Percentiles rank a stretch among this genome's conserved stretches.
Conservation (phyloP, 2,888 invertebrate genomes). For the Poecilobothrus nobilitatus region DNA sequence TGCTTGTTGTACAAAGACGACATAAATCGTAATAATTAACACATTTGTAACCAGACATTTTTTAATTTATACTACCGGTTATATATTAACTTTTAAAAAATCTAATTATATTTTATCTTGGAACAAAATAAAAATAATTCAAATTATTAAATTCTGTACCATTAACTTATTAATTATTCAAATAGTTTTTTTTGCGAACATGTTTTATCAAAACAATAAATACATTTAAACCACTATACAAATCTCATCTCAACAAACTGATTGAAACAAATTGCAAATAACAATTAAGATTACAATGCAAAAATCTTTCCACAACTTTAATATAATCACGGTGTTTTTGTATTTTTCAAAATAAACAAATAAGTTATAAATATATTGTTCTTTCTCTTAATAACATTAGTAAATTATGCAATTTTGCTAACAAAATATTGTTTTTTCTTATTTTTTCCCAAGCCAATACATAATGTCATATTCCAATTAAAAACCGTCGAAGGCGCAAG, state of each 20-base stretch:
- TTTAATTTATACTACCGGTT: constrained; percentile 7
- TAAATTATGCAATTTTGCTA: neutral
- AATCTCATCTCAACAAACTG: neutral
- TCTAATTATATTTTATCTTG: too few relatives aligned
- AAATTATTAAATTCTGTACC: too few relatives aligned
- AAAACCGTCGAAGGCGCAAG: neutral
- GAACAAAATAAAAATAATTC: too few relatives aligned
- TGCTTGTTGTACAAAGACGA: constrained; percentile 58
- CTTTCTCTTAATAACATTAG: neutral
- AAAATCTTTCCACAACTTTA: neutral
- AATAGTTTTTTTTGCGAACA: neutral
- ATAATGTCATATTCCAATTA: neutral
- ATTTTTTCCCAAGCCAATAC: neutral
- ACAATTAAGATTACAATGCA: too few relatives aligned
- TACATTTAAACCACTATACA: neutral
- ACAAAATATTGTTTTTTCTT: neutral
- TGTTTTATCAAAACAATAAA: neutral
- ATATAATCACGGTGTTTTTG: neutral
- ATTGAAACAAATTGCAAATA: too few relatives aligned
- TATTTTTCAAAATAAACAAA: neutral
- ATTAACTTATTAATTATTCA: neutral
- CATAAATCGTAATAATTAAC: constrained; percentile 65
- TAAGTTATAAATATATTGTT: neutral
- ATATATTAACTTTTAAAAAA: constrained; percentile 7
- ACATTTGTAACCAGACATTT: constrained; percentile 58